A percentile compares a stretch with the other conserved stretches of the same genome.
phyloP scores from a whole-genome alignment of 2,113 vertebrate species.

The Nycticryphes semicollaris region DNA sequence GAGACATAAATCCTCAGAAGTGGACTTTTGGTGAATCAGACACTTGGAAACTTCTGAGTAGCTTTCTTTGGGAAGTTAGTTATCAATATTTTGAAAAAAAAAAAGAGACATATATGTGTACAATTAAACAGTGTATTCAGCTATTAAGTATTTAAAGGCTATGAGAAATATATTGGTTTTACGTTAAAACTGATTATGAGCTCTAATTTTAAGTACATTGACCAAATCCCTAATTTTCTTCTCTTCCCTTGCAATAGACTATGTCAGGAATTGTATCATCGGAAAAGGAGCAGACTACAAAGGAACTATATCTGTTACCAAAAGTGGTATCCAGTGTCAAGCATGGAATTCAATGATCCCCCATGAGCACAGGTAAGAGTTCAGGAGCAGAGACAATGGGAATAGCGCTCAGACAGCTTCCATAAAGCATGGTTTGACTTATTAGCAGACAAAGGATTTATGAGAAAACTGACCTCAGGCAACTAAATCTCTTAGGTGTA shows the following conservation, averaged over 20 bases:
- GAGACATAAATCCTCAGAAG: background rate
- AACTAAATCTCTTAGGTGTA: background rate
- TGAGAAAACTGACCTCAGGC: background rate
- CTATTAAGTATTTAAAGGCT: background rate
- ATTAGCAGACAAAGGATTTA: constrained; percentile 29
- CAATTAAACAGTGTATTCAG: background rate
- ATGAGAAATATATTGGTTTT: background rate
- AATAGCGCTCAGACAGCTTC: background rate
- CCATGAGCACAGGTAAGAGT: constrained; percentile 95
- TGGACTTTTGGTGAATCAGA: background rate
- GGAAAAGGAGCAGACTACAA: constrained; percentile 92
- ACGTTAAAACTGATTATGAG: background rate
- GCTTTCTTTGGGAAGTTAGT: background rate
- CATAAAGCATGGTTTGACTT: background rate
- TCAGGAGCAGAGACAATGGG: constrained; percentile 38
- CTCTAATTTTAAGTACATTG: background rate
- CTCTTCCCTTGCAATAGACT: constrained; percentile 75
- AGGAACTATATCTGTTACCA: constrained; percentile 88
- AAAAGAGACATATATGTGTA: rapidly evolving
- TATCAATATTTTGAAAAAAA: background rate
- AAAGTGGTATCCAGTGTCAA: constrained; percentile 89
- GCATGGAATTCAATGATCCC: constrained; percentile 94
- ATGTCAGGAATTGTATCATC: constrained; percentile 91
- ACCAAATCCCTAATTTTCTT: background rate
- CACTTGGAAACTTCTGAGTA: background rate